Percentiles rank a stretch among this genome's conserved stretches.
Evolutionary conservation across 2,113 vertebrate species (phyloP).

Genomic region (Paedocypris sp.): DNA sequence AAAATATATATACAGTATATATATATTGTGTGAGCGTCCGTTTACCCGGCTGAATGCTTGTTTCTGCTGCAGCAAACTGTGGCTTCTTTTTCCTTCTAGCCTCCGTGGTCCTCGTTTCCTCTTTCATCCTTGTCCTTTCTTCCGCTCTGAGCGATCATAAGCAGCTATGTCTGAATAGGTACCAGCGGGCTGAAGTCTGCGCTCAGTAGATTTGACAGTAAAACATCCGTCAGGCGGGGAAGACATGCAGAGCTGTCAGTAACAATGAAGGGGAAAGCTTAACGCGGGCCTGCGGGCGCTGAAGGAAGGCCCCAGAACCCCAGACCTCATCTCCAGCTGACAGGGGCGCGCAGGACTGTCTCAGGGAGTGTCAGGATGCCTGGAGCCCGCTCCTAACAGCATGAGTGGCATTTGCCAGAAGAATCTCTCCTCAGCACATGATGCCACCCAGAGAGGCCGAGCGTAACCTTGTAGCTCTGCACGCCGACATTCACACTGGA

Average conservation of each 20-base stretch:
- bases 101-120: neutral
- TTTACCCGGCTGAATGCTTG: neutral
- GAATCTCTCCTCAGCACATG: neutral
- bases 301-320: conserved; percentile 1
- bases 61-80: neutral
- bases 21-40: too few species aligned
- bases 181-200: neutral
- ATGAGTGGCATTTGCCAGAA: neutral
- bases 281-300: neutral
- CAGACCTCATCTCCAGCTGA: conserved; percentile 10
- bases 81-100: neutral
- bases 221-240: neutral
- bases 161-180: neutral
- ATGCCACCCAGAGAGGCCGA: neutral
- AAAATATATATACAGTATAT: too few species aligned
- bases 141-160: neutral
- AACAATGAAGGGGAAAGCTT: conserved; percentile 4
- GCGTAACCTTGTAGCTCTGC: too few species aligned
- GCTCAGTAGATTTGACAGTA: neutral
- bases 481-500: too few species aligned
- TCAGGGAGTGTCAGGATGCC: conserved; percentile 26
- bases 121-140: neutral
- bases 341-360: conserved; percentile 38
- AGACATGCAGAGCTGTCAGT: conserved; percentile 11
- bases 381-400: neutral